Percentiles rank a stretch among this genome's conserved stretches.
Evolutionary conservation across 2,888 invertebrate genomes (phyloP).

Genomic region (Drosophila rubida): DNA sequence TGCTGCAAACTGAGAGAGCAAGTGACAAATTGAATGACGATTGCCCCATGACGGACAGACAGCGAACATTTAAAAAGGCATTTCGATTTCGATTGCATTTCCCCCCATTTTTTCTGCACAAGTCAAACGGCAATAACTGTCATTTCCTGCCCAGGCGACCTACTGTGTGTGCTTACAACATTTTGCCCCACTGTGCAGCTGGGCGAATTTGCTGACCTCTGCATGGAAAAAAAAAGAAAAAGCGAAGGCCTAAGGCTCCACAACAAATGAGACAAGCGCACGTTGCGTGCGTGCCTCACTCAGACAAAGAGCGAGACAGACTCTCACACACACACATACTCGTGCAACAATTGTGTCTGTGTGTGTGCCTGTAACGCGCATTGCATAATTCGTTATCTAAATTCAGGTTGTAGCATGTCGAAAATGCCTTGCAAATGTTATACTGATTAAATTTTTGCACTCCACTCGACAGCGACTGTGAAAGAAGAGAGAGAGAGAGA

Average conservation of each 20-base stretch:
- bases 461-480: slow-evolving; percentile 9
- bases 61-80: slow-evolving; percentile 63
- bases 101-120: slow-evolving; percentile 15
- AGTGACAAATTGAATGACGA: slow-evolving; percentile 53
- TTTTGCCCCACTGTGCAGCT: slow-evolving; percentile 35
- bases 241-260: slow-evolving; percentile 47
- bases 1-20: slow-evolving; percentile 47
- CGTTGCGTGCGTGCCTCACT: slow-evolving; percentile 47
- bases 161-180: slow-evolving; percentile 73
- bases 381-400: slow-evolving; percentile 83
- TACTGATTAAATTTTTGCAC: slow-evolving; percentile 81
- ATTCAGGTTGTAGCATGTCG: slow-evolving; percentile 81
- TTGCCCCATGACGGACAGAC: slow-evolving; percentile 3
- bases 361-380: slow-evolving; percentile 21
- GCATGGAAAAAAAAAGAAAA: slow-evolving; percentile 19
- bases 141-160: slow-evolving; percentile 74
- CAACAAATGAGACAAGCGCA: slow-evolving; percentile 53
- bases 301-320: neutral
- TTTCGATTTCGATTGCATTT: slow-evolving; percentile 70
- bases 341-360: slow-evolving; percentile 64
- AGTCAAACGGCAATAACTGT: slow-evolving; percentile 73
- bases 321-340: too few species aligned
- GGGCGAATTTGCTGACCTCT: slow-evolving; percentile 76
- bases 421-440: slow-evolving; percentile 72
- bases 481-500: neutral